A percentile compares a stretch with the other conserved stretches of the same genome.
These are phyloP conservation scores for Agrilus biguttatus DNA, from an alignment of 2,888 invertebrate genomes.

Conservation along the genomic window DNA sequence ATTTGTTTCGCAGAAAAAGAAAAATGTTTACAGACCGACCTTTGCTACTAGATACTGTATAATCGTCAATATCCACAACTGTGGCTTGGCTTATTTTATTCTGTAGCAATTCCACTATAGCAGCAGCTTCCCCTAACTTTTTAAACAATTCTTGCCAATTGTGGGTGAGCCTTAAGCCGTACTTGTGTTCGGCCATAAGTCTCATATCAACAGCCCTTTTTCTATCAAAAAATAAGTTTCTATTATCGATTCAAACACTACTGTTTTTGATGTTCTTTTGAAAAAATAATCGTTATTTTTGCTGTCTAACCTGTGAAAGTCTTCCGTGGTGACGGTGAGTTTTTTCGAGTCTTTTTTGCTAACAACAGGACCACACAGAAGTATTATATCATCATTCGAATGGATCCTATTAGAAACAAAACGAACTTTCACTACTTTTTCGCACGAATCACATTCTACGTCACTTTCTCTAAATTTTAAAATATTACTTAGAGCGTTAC, in stretches of 20 bases:
- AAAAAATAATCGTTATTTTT: background rate
- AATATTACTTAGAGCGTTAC: conserved; percentile 25
- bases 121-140: conserved; percentile 50
- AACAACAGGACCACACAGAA: conserved; percentile 46
- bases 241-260: background rate
- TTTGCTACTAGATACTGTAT: conserved; percentile 36
- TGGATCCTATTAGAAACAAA: background rate
- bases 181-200: conserved; percentile 53
- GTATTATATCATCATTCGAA: conserved; percentile 13
- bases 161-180: conserved; percentile 38
- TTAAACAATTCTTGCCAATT: conserved; percentile 40
- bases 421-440: too few relatives aligned
- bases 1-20: background rate
- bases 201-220: conserved; percentile 47
- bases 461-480: conserved; percentile 25
- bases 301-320: conserved; percentile 36
- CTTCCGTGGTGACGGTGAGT: conserved; percentile 29
- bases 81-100: conserved; percentile 47
- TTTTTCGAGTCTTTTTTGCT: conserved; percentile 42
- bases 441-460: conserved; percentile 7
- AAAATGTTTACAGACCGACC: conserved; percentile 23
- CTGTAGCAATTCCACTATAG: conserved; percentile 52
- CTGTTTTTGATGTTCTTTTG: background rate
- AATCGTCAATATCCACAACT: conserved; percentile 36
- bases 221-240: conserved; percentile 25